Evolutionary conservation across 2,888 invertebrate species (phyloP).

Genomic region (Meganola albula): DNA sequence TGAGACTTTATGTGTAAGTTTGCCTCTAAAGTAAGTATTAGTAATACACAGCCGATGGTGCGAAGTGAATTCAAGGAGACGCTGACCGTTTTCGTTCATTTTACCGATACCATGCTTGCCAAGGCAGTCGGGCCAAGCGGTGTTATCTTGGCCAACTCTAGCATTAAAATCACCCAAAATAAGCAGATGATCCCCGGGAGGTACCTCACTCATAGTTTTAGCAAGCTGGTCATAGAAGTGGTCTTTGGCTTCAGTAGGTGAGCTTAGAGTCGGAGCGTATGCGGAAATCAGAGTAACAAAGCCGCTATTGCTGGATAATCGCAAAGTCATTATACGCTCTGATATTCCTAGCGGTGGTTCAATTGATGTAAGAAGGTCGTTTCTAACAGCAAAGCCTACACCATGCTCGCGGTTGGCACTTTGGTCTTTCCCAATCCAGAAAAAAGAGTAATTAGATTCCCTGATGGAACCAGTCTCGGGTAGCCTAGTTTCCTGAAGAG

Average conservation of each 20-base stretch:
- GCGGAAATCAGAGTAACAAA: conserved; percentile 9
- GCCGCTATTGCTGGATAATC: conserved; percentile 4
- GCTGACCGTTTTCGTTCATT: conserved; percentile 16
- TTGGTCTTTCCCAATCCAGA: conserved; percentile 6
- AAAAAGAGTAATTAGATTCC: conserved; percentile 14
- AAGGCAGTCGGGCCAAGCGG: conserved; percentile 7
- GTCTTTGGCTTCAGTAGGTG: conserved; percentile 6
- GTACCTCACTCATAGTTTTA: conserved; percentile 1
- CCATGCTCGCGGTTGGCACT: conserved; percentile 10
- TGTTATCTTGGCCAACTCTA: conserved; percentile 3
- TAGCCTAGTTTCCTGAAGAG: conserved; percentile 19
- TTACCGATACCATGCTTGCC: conserved; percentile 12
- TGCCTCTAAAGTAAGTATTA: conserved; percentile 6
- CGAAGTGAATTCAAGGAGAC: conserved; percentile 15
- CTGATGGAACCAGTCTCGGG: conserved; percentile 10
- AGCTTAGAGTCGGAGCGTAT: conserved; percentile 14
- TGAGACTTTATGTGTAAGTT: conserved; percentile 13
- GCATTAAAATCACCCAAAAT: conserved; percentile 11
- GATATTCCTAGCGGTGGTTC: conserved; percentile 7
- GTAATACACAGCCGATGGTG: conserved; percentile 15
- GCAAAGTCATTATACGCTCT: conserved; percentile 10
- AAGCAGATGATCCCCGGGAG: conserved; percentile 5
- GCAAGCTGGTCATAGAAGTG: conserved; percentile 5
- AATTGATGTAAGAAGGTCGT: conserved; percentile 3
- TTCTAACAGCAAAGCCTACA: conserved; percentile 14